Evolutionary conservation across 1,140 invertebrate species (phyloP), one percentile per base, ranked within the genome.

Genomic region (Lepeophtheirus salmonis): DNA sequence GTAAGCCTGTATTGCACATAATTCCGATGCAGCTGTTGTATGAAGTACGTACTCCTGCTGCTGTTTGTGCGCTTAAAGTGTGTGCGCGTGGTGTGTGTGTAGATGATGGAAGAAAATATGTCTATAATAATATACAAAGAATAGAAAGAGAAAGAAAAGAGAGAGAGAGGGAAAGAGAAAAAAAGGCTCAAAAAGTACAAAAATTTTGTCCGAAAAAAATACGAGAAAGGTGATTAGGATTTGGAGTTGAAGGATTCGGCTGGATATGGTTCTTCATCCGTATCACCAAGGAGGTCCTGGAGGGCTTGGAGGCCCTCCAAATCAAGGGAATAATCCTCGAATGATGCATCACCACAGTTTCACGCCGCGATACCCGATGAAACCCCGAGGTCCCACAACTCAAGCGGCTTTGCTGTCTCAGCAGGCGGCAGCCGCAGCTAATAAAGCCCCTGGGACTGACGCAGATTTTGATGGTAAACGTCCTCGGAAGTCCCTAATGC

Each of bases 401-500:
- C 30, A 41, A 52, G 4, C 23, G 10, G 54, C 54, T 10, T 20
- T 24, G 13, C 23, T 12, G 13, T 25, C 22, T n/a, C 23, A 6
- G 22, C 22, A 2, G 21, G 55, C 22, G 24, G 55, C 22, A 12
- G 54, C 17, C 2, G 26, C 54, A 24, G 30, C 30, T 41, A 10
- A 12, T n/a, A 41, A 41, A n/a, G 30, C 30, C 30, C 30, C 30
- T 41, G 30, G 30, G n/a, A n/a, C 30, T 21, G n/a, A 25, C 2
- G 23, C 21, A 14, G 89, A 92, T 71, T 94, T 92, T 71, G 90
- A 95, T 77, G 92, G 91, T 24, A 95, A 96, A 76, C 79, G 90
- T 62, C 77, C 96, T 60, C 74, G 92, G 65, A 97, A 97, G 75
- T 89, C 89, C 63, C 86, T 95, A 59, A 92, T 96, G 79, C 77